Evolutionary conservation across 1,140 invertebrate genomes (phyloP).

Genomic region (Nasonia longicornis): DNA sequence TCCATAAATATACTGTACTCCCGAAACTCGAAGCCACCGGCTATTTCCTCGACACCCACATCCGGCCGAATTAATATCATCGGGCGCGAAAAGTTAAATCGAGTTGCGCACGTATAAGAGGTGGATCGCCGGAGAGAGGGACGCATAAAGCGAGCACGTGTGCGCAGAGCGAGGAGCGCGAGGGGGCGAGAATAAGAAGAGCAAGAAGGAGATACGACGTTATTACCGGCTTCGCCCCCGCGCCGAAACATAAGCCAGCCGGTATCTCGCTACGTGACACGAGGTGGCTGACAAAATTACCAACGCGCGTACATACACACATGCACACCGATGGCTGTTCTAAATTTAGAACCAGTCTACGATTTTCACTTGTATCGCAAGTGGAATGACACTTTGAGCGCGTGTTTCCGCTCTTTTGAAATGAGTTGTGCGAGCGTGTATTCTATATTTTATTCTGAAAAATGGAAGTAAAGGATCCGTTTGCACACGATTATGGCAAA

Average conservation of each 20-base stretch:
- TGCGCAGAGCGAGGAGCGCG: neutral
- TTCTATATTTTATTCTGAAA: too few relatives aligned
- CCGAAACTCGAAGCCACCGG: neutral
- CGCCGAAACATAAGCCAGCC: slow-evolving; percentile 16
- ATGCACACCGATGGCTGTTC: neutral
- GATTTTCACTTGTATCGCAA: neutral
- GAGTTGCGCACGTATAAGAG: neutral
- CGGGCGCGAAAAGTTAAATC: slow-evolving; percentile 3
- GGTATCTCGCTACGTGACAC: slow-evolving; percentile 23
- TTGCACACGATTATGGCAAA: too few relatives aligned
- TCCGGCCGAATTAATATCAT: slow-evolving; percentile 13
- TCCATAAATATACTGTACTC: neutral
- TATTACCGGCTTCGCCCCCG: slow-evolving; percentile 4
- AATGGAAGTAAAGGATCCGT: too few relatives aligned
- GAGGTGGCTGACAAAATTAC: slow-evolving; percentile 5
- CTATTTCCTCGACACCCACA: neutral
- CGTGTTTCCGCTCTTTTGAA: neutral
- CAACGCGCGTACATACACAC: neutral
- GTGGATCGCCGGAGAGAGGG: neutral
- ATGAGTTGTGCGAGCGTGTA: neutral
- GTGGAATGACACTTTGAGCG: neutral
- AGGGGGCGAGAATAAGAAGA: slow-evolving; percentile 8
- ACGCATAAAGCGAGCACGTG: neutral
- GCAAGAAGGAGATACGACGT: slow-evolving; percentile 20
- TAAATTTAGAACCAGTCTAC: neutral